Evolutionary conservation across 2,888 invertebrate species (phyloP).

Genomic region (Coecobrya sp.): DNA sequence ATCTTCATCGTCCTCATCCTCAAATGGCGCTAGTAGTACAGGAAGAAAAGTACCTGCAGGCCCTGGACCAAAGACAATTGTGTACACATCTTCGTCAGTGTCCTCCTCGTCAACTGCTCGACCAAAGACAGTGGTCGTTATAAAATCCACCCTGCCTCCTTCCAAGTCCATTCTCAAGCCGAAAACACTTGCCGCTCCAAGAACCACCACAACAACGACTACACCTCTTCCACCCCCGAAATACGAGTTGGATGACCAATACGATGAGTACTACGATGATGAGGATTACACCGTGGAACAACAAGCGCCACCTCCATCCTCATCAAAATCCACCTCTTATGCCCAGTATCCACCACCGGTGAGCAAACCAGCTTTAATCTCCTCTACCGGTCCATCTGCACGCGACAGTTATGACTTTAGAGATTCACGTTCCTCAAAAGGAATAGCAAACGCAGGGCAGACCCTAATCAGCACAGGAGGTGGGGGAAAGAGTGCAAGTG

Average conservation of each 20-base stretch:
- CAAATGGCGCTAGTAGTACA: slow-evolving; percentile 15
- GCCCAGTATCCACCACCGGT: slow-evolving; percentile 37
- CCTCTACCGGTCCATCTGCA: slow-evolving; percentile 18
- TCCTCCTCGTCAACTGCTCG: slow-evolving; percentile 70
- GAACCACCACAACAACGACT: slow-evolving; percentile 63
- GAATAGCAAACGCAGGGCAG: slow-evolving; percentile 62
- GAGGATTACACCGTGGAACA: slow-evolving; percentile 67
- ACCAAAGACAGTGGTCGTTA: slow-evolving; percentile 73
- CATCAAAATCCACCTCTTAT: slow-evolving; percentile 24
- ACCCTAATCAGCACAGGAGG: slow-evolving; percentile 20
- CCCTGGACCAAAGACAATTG: slow-evolving; percentile 83
- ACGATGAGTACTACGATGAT: slow-evolving; percentile 85
- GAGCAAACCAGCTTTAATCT: slow-evolving; percentile 58
- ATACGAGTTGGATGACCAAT: slow-evolving; percentile 81
- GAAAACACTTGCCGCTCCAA: slow-evolving; percentile 44
- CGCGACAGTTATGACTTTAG: slow-evolving; percentile 74
- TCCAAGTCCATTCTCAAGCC: slow-evolving; percentile 67
- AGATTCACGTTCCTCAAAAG: slow-evolving; percentile 79
- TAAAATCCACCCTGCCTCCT: slow-evolving; percentile 63
- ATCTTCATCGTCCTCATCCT: background rate
- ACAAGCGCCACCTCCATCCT: slow-evolving; percentile 18
- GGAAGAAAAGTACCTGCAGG: slow-evolving; percentile 84
- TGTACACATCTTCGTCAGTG: slow-evolving; percentile 77
- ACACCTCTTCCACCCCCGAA: slow-evolving; percentile 71
- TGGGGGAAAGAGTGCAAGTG: slow-evolving; percentile 39